Conservation (phyloP, 2,888 invertebrate species). For the Steromphala cineraria region DNA sequence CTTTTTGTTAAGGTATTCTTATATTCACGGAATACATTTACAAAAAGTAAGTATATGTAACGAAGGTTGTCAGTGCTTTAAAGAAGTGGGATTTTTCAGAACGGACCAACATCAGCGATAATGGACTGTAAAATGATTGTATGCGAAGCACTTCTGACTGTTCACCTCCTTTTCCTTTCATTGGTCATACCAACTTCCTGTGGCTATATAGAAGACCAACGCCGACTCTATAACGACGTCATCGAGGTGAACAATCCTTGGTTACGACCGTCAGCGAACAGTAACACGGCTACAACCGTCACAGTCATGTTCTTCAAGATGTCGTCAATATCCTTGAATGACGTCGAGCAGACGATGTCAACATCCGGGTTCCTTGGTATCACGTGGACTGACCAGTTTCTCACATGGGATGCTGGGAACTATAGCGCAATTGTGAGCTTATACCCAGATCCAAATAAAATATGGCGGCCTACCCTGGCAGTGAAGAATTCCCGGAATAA, state of each 20-base stretch:
- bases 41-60: too few relatives aligned
- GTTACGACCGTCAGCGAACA: background rate
- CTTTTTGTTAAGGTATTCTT: too few relatives aligned
- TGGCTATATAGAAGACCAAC: background rate
- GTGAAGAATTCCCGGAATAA: background rate
- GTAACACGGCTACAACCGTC: background rate
- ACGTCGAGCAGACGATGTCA: background rate
- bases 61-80: too few relatives aligned
- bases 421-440: background rate
- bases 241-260: slow-evolving; percentile 3
- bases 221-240: background rate
- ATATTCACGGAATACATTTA: too few relatives aligned
- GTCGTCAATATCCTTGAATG: background rate
- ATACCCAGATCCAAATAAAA: background rate
- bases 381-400: background rate
- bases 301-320: background rate
- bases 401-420: background rate
- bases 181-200: too few relatives aligned
- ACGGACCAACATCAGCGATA: too few relatives aligned
- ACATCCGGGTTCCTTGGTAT: background rate
- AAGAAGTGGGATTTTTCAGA: too few relatives aligned
- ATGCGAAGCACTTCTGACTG: too few relatives aligned
- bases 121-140: too few relatives aligned
- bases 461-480: slow-evolving; percentile 10
- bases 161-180: too few relatives aligned